phyloP scores from a whole-genome alignment of 2,797 vertebrate genomes.

The Myioborus melanocephalus region DNA sequence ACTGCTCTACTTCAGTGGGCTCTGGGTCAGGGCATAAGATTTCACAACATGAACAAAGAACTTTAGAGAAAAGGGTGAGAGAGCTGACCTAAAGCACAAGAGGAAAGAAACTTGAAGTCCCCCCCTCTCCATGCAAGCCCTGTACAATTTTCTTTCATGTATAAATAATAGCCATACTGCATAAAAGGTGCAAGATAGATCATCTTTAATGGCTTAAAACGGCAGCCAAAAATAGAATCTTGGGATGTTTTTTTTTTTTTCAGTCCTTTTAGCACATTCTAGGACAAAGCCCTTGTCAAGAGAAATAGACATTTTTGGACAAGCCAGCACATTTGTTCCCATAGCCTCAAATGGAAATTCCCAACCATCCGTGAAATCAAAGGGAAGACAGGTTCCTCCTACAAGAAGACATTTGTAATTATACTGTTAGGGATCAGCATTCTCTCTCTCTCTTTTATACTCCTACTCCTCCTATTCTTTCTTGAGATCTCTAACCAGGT shows the following conservation, averaged over 20 bases:
- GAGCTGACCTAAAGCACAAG: neutral
- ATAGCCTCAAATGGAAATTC: conserved; percentile 58
- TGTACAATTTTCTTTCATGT: conserved; percentile 28
- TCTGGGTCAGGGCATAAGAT: neutral
- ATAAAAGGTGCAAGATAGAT: conserved; percentile 40
- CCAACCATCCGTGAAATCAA: conserved; percentile 62
- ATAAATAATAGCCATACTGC: conserved; percentile 34
- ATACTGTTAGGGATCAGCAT: conserved; percentile 26
- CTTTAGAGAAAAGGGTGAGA: neutral
- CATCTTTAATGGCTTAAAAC: conserved; percentile 21
- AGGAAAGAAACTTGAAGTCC: neutral
- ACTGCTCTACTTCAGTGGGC: neutral
- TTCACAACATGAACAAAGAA: neutral
- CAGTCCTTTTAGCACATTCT: conserved; percentile 38
- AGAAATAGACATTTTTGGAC: conserved; percentile 30
- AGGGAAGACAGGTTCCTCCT: conserved; percentile 48
- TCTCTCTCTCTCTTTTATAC: conserved; percentile 8
- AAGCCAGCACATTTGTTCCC: conserved; percentile 39
- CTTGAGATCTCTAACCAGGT: conserved; percentile 35
- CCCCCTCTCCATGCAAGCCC: neutral
- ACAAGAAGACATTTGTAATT: conserved; percentile 56
- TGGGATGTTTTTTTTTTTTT: neutral
- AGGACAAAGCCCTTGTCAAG: conserved; percentile 33
- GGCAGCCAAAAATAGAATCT: conserved; percentile 5
- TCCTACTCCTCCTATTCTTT: conserved; percentile 13